Conservation (phyloP, 2,113 vertebrate genomes). For the Fregetta grallaria region DNA sequence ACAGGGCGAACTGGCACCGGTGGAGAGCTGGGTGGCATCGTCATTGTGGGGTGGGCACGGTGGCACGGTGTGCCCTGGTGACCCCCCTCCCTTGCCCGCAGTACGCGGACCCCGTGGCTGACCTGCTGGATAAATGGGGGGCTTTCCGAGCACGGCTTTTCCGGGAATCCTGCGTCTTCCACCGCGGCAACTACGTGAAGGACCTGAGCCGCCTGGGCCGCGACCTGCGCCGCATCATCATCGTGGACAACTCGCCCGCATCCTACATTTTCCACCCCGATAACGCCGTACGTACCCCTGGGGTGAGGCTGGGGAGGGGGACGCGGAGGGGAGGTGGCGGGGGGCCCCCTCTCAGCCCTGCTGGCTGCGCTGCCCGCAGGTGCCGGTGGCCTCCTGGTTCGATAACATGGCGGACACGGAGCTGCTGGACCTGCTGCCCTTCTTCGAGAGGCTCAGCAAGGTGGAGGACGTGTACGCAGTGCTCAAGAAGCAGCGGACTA, state of each 20-base stretch:
- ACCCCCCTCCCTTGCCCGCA: not conserved
- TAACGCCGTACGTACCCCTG: constrained; percentile 80
- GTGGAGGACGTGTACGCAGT: constrained; percentile 90
- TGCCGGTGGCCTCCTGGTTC: constrained; percentile 95
- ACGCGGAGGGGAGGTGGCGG: fast-evolving
- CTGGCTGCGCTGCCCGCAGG: constrained; percentile 65
- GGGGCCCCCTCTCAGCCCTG: not conserved
- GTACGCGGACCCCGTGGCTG: constrained; percentile 95
- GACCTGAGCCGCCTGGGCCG: constrained; percentile 94
- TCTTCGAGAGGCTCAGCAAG: constrained; percentile 94
- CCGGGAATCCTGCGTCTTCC: constrained; percentile 95
- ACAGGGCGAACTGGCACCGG: fast-evolving
- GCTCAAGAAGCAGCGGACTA: constrained; percentile 88
- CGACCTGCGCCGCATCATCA: constrained; percentile 91
- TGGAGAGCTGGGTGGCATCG: not conserved
- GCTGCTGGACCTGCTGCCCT: constrained; percentile 93
- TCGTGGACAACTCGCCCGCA: constrained; percentile 95
- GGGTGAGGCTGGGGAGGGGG: too few relatives aligned
- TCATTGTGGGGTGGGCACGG: not conserved
- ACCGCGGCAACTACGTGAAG: constrained; percentile 96
- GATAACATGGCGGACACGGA: constrained; percentile 96
- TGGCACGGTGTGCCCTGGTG: fast-evolving
- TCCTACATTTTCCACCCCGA: constrained; percentile 97
- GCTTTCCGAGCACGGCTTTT: constrained; percentile 92
- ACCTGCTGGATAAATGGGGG: constrained; percentile 94